Percentiles rank a stretch among this genome's conserved stretches.
phyloP scores from a whole-genome alignment of 2,113 vertebrate species.

The Sorex araneus region DNA sequence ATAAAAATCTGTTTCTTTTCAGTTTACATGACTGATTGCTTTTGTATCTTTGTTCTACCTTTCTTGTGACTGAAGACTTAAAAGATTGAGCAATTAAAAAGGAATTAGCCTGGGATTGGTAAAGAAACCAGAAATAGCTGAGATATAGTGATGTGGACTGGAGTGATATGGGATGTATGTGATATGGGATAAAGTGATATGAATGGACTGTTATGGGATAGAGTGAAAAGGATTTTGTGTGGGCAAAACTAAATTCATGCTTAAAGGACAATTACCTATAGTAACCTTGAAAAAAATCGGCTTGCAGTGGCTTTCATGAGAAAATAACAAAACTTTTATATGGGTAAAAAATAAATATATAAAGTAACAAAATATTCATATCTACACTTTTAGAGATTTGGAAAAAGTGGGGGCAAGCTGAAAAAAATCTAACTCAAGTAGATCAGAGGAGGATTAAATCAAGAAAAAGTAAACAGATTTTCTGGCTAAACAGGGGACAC shows the following conservation, averaged over 20 bases:
- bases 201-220: neutral
- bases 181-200: neutral
- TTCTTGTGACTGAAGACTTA: neutral
- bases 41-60: neutral
- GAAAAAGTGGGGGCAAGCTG: neutral
- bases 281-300: neutral
- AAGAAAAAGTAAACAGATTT: constrained; percentile 19
- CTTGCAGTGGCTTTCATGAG: neutral
- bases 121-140: neutral
- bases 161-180: no score
- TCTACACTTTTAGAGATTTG: neutral
- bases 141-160: no score
- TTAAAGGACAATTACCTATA: neutral
- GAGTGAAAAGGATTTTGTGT: neutral
- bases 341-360: neutral
- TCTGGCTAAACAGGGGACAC: neutral
- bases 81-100: neutral
- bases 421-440: neutral
- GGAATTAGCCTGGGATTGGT: neutral
- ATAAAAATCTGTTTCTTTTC: neutral
- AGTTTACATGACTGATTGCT: neutral
- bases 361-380: constrained; percentile 4
- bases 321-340: no score
- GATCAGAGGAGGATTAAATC: neutral
- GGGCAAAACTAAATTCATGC: neutral